A percentile compares a stretch with the other conserved stretches of the same genome.
Evolutionary conservation across 2,113 vertebrate genomes (phyloP).

Genomic region (Talpa occidentalis): DNA sequence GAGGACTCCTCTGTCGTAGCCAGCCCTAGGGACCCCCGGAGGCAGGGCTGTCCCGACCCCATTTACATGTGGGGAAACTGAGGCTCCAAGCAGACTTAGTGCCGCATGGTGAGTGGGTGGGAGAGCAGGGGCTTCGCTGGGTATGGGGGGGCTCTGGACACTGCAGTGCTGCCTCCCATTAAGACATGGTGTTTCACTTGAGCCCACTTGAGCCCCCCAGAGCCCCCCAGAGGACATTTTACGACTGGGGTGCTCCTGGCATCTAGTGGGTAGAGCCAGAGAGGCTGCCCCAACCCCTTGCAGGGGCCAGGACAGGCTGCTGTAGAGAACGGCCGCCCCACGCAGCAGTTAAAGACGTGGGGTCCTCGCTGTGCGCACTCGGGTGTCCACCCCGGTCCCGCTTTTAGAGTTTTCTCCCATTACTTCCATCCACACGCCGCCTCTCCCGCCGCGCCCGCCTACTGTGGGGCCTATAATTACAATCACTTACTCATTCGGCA

Average conservation of each 20-base stretch:
- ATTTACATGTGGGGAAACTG: not conserved
- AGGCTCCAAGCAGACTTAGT: not conserved
- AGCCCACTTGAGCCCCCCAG: too few species aligned
- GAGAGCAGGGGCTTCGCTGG: not conserved
- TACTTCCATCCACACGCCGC: not conserved
- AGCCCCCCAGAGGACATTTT: not conserved
- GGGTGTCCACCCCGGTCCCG: not conserved
- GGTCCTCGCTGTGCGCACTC: not conserved
- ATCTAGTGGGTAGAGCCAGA: not conserved
- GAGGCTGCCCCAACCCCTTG: not conserved
- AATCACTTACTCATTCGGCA: not conserved
- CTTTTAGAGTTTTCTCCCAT: not conserved
- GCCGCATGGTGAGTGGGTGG: not conserved
- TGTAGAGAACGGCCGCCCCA: not conserved
- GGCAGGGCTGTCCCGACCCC: not conserved
- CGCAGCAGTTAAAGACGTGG: not conserved
- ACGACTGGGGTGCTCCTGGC: not conserved
- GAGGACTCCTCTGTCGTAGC: not conserved
- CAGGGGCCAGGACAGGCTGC: not conserved
- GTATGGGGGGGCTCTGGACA: not conserved
- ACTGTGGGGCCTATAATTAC: not conserved
- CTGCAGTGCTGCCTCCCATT: not conserved
- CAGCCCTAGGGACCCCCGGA: not conserved
- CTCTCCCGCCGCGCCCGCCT: not conserved
- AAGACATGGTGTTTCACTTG: not conserved